Evolutionary conservation across 2,797 vertebrate genomes (phyloP), one percentile per base, ranked within the genome.

Genomic region (Peromyscus eremicus): DNA sequence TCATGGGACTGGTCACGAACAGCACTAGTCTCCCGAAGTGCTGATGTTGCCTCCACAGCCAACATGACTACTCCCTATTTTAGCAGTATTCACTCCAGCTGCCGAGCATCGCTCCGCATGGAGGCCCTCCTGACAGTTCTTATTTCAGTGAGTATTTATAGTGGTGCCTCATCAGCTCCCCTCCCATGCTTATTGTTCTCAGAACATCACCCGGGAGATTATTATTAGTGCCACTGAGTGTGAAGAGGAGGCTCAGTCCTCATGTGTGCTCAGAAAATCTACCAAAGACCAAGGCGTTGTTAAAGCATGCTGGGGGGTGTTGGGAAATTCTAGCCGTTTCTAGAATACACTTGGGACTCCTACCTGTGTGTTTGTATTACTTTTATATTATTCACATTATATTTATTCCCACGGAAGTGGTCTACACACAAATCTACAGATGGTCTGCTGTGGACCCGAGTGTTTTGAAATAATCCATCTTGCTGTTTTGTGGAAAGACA

Each of bases 111-210:
- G 60, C 83, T 66, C 52, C 27, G 25, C 12, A 29, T 37, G n/a
- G 55, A 89, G 70, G 82, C 71, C 64, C 84, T 71, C 62, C 27
- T 27, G 77, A 91, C 81, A 88, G 62, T 80, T 93, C 49, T 81
- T 85, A 8, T 34, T 92, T 91, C 19, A 37, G 80, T 77, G 64
- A 34, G 70, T 93, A 91, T 91, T 96, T 91, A 92, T 79, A 94
- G 96, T 11, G 66, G 21, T 23, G 52, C n/a, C 32, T 57, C 62
- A 21, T 34, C 77, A 83, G 94, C 55, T 70, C 23, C 32, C 92
- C 77, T 88, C 83, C 83, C 64, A 46, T 14, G 62, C 62, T 83
- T 79, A 88, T 60, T 96, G 94, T 96, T 93, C 92, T 79, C 71
- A 10, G 87, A 77, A 62, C 70, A 29, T 75, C 76, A 62, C 9